Percentiles rank a stretch among this genome's conserved stretches.
Evolutionary conservation across 2,888 invertebrate genomes (phyloP).

Genomic region (Drosophila flavopinicola): DNA sequence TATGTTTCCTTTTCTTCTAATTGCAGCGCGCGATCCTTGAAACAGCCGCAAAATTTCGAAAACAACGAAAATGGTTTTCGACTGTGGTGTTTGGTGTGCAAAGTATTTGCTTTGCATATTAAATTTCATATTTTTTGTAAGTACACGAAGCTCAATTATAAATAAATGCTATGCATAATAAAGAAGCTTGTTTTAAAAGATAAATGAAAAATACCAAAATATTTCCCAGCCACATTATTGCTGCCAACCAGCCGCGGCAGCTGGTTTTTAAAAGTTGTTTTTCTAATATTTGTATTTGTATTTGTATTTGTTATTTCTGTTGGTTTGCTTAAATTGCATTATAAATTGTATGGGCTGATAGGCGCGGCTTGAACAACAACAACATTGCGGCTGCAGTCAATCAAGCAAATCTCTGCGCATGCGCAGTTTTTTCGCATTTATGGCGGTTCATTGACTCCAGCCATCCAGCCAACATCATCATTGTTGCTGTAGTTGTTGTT

Average conservation of each 20-base stretch:
- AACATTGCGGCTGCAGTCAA: conserved; percentile 61
- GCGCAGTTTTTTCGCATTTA: conserved; percentile 68
- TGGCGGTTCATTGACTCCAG: conserved; percentile 65
- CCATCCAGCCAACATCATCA: too few relatives aligned
- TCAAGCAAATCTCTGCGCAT: conserved; percentile 78
- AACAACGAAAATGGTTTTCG: conserved; percentile 84
- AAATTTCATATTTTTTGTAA: conserved; percentile 90
- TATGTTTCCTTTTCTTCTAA: conserved; percentile 16
- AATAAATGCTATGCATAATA: too few relatives aligned
- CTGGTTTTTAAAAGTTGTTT: conserved; percentile 7
- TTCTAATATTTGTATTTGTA: conserved; percentile 13
- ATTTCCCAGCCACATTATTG: conserved; percentile 15
- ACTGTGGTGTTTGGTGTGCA: conserved; percentile 88
- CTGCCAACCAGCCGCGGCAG: neutral
- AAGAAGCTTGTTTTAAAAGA: too few relatives aligned
- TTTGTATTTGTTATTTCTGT: conserved; percentile 1
- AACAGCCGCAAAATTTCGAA: conserved; percentile 75
- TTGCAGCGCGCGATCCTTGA: conserved; percentile 50
- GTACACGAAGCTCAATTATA: too few relatives aligned
- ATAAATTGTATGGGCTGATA: conserved; percentile 31
- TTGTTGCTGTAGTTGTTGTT: conserved; percentile 10
- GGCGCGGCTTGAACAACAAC: conserved; percentile 35
- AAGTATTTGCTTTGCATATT: conserved; percentile 90
- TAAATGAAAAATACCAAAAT: neutral
- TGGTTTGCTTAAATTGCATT: conserved; percentile 42